A percentile compares a stretch with the other conserved stretches of the same genome.
Conservation (phyloP, 2,113 vertebrate species). For the Plestiodon gilberti region DNA sequence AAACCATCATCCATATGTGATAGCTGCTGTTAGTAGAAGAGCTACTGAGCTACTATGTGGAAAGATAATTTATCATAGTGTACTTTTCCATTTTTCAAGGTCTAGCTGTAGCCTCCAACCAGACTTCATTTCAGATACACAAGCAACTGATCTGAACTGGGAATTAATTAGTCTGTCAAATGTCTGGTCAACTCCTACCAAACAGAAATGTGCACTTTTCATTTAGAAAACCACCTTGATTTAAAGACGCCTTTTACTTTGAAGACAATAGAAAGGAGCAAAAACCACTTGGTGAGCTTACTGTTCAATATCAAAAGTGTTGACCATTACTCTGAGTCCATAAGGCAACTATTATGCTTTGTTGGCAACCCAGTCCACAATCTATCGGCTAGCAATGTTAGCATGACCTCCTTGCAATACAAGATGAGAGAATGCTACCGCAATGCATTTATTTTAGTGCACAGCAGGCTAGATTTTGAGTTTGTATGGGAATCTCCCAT, state of each 20-base stretch:
- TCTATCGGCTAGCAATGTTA: background rate
- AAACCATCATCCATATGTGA: background rate
- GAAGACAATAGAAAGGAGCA: background rate
- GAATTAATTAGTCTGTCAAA: background rate
- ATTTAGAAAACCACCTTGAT: conserved; percentile 9
- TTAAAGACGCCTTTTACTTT: background rate
- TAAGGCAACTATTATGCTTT: background rate
- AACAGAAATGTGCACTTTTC: background rate
- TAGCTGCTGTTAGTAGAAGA: background rate
- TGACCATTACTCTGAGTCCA: background rate
- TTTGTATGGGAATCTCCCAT: background rate
- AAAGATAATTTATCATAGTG: background rate
- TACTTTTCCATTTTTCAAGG: background rate
- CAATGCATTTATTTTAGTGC: background rate
- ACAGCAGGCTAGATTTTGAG: background rate
- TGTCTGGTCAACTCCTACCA: background rate
- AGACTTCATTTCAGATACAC: background rate
- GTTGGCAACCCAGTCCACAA: background rate
- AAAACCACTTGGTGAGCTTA: background rate
- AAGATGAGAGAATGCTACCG: background rate
- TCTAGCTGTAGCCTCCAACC: background rate
- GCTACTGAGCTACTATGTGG: background rate
- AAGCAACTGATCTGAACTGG: background rate
- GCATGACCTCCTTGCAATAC: background rate
- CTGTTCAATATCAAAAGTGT: background rate